Conservation (phyloP, 2,797 vertebrate species). For the Rachycentron canadum region DNA sequence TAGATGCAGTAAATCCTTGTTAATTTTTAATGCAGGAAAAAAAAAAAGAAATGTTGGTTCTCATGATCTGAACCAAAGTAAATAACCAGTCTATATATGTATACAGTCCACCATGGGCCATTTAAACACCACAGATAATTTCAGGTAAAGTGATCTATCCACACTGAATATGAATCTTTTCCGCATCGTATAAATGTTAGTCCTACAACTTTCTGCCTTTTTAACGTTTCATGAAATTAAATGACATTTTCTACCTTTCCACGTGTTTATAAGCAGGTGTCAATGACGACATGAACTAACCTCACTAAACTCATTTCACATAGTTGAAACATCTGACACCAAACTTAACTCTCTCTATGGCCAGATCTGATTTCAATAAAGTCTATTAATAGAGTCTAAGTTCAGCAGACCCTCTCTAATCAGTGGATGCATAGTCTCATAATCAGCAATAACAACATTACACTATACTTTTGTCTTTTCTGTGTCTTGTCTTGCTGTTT, state of each 20-base stretch:
- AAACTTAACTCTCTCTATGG: neutral
- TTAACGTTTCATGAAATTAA: neutral
- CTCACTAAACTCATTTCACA: neutral
- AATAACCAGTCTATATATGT: neutral
- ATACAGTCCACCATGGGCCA: neutral
- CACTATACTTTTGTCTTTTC: neutral
- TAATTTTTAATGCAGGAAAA: neutral
- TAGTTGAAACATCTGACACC: constrained; percentile 19
- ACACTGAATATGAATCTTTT: neutral
- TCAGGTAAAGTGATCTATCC: too few relatives aligned
- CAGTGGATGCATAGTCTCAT: neutral
- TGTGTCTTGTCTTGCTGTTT: neutral
- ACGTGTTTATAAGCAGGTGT: neutral
- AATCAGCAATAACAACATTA: constrained; percentile 19
- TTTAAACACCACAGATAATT: neutral
- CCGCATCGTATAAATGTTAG: too few relatives aligned
- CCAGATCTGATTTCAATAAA: constrained; percentile 41
- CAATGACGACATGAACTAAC: neutral
- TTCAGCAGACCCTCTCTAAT: constrained; percentile 6
- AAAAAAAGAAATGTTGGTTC: too few relatives aligned
- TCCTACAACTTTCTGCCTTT: too few relatives aligned
- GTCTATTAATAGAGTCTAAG: constrained; percentile 26
- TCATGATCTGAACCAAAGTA: too few relatives aligned
- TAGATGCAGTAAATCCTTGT: neutral
- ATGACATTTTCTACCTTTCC: neutral